A percentile compares a stretch with the other conserved stretches of the same genome.
phyloP scores from a whole-genome alignment of 2,113 vertebrate species.

The Cairina moschata region DNA sequence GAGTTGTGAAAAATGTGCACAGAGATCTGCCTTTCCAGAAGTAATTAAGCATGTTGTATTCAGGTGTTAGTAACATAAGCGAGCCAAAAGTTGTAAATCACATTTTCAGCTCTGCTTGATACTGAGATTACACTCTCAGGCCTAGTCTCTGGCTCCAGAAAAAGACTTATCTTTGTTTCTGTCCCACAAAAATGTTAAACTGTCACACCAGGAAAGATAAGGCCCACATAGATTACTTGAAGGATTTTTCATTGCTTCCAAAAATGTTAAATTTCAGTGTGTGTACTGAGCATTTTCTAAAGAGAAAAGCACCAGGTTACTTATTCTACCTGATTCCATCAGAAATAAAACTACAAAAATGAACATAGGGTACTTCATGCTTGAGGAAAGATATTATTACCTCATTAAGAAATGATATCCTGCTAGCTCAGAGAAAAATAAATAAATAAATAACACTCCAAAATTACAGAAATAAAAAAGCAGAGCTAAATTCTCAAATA shows the following conservation, averaged over 20 bases:
- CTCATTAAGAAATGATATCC: neutral
- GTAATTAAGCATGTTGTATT: neutral
- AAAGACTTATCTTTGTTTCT: neutral
- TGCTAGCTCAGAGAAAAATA: neutral
- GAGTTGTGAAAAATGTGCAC: neutral
- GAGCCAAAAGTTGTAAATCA: neutral
- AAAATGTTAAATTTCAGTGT: neutral
- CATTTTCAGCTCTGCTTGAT: neutral
- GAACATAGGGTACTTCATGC: neutral
- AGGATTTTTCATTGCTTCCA: neutral
- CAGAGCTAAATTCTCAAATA: neutral
- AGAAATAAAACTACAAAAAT: neutral
- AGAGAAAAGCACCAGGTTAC: neutral
- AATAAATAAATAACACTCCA: neutral
- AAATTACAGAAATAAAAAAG: constrained; percentile 6
- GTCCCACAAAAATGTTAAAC: neutral
- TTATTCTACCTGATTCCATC: neutral
- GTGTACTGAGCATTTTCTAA: neutral
- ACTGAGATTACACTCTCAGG: neutral
- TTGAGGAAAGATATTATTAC: neutral
- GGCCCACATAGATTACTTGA: neutral
- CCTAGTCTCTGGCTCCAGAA: neutral
- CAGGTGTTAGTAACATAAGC: neutral
- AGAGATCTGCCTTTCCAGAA: neutral
- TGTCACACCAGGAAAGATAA: neutral